These are phyloP conservation scores for Pseudobourletiella spinata DNA, from an alignment of 1,140 invertebrate genomes.

Conservation along the genomic window DNA sequence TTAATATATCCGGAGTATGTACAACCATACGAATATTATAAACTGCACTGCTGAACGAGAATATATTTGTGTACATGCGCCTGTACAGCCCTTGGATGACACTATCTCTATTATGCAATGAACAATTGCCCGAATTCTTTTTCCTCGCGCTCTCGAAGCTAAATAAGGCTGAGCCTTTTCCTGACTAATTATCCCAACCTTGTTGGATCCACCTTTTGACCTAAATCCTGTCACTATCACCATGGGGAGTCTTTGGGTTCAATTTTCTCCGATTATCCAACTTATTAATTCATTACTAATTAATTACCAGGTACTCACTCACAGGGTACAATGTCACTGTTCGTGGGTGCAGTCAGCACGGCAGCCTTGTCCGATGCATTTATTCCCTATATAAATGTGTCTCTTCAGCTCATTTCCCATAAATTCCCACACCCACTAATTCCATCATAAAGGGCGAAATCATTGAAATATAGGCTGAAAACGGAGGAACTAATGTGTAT, in stretches of 20 bases:
- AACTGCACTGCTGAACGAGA: too few relatives aligned
- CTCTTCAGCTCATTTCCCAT: too few relatives aligned
- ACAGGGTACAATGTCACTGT: not conserved
- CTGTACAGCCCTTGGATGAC: too few relatives aligned
- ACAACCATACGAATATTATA: too few relatives aligned
- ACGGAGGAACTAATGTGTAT: too few relatives aligned
- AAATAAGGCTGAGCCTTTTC: constrained; percentile 21
- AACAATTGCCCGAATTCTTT: constrained; percentile 19
- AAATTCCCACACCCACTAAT: too few relatives aligned
- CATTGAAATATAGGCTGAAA: too few relatives aligned
- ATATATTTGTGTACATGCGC: too few relatives aligned
- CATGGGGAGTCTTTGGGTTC: not conserved
- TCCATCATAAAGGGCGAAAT: too few relatives aligned
- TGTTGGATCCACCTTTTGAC: constrained; percentile 11
- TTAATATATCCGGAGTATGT: too few relatives aligned
- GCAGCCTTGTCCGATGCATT: not conserved
- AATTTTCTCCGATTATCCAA: not conserved
- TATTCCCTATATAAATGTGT: not conserved
- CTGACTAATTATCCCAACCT: constrained; percentile 21
- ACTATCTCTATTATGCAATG: not conserved
- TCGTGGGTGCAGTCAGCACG: not conserved
- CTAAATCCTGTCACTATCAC: constrained; percentile 6
- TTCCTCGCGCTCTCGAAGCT: constrained; percentile 13
- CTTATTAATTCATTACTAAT: not conserved
- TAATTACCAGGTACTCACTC: not conserved